phyloP scores from a whole-genome alignment of 1,140 invertebrate genomes.

The Zaprionus lachaisei region DNA sequence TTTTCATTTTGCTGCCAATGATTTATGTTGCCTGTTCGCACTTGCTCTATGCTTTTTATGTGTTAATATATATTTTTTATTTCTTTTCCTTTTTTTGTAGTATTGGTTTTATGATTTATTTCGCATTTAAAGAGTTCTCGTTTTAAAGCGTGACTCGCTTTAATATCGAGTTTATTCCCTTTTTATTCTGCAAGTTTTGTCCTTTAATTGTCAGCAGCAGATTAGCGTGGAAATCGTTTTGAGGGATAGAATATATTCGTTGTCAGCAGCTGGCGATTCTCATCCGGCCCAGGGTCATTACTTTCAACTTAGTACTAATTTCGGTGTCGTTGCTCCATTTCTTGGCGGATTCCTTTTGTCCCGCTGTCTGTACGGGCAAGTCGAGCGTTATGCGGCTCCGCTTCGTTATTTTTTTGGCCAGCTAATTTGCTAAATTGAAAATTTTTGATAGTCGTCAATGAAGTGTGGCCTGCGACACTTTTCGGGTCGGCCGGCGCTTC shows the following conservation, averaged over 20 bases:
- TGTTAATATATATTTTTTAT: slow-evolving; percentile 28
- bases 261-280: slow-evolving; percentile 75
- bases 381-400: slow-evolving; percentile 29
- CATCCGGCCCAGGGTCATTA: slow-evolving; percentile 73
- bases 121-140: slow-evolving; percentile 58
- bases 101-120: slow-evolving; percentile 62
- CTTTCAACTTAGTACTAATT: slow-evolving; percentile 78
- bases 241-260: slow-evolving; percentile 46
- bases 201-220: slow-evolving; percentile 56
- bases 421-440: slow-evolving; percentile 81
- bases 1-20: slow-evolving; percentile 78
- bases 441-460: slow-evolving; percentile 78
- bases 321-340: slow-evolving; percentile 46
- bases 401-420: slow-evolving; percentile 16
- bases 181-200: slow-evolving; percentile 13
- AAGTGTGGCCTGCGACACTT: slow-evolving; percentile 77
- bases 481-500: slow-evolving; percentile 56
- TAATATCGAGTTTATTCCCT: slow-evolving; percentile 20
- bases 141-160: slow-evolving; percentile 43
- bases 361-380: slow-evolving; percentile 1
- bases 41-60: slow-evolving; percentile 57
- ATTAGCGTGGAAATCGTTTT: slow-evolving; percentile 39
- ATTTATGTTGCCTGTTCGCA: slow-evolving; percentile 69
- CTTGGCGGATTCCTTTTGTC: slow-evolving; percentile 4
- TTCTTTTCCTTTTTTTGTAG: slow-evolving; percentile 55